Base-by-base conservation (phyloP, 1,140 invertebrate species). In the Neodiprion lecontei region DNA sequence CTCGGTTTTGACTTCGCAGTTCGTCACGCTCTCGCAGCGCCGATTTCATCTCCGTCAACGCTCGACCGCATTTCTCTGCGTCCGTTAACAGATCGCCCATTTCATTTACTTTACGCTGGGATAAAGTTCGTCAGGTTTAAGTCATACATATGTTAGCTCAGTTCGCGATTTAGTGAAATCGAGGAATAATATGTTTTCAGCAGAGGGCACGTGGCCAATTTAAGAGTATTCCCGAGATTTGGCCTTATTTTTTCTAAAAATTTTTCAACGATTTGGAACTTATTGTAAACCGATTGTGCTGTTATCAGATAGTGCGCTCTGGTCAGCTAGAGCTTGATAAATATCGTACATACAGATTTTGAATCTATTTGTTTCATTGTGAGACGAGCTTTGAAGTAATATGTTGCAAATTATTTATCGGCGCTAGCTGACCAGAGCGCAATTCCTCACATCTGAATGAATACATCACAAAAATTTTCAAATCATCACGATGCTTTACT, bases 1-100 rank as follows among this genome's bases (percentile, higher is more conserved):
- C 75, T 67, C 49, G 17, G 71, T 77, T 79, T 70, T 79, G 67
- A 73, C 76, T 75, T n/a, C 72, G 50, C 70, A 82, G 72, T 3
- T 77, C 72, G 48, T 80, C 75, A 61, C 68, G 73, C 23, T 81
- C 78, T 9, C 67, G 40, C 23, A 78, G 67, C 8, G 74, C 69
- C 11, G 66, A 72, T 67, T 72, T 79, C 74, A 82, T 50, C 69
- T 81, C 74, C 21, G 79, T 69, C 9, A 79, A 48, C 9, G 53
- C 72, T 11, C 70, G 11, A 21, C 48, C 67, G 48, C 70, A 81
- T 28, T 66, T 78, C 48, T 79, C 72, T 48, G 76, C 74, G 40
- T 79, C 78, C 50, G 72, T 72, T 12, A 61, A 17, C 11, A 61
- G 53, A 61, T 61, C 53, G n/a, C 53, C 53, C 53, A 61, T 47